Conservation (phyloP, 2,888 invertebrate genomes). For the Conus canariensis region DNA sequence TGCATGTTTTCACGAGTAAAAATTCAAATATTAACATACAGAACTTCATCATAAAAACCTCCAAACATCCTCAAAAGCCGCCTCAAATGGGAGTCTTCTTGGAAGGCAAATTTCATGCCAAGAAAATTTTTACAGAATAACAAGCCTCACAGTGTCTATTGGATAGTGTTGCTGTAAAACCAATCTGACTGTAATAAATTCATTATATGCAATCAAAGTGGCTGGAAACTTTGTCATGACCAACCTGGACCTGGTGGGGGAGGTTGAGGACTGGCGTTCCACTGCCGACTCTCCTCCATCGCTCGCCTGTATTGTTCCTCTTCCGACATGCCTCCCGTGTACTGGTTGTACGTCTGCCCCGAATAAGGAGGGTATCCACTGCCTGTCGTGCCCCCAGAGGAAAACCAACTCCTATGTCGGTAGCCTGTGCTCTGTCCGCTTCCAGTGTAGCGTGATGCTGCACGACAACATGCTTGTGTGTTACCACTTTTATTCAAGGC, state of each 20-base stretch:
- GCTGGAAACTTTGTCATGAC: not conserved
- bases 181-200: too few species aligned
- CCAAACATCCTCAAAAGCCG: too few species aligned
- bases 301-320: slow-evolving; percentile 74
- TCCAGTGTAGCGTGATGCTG: not conserved
- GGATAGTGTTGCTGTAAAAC: too few species aligned
- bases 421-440: slow-evolving; percentile 40
- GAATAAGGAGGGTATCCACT: not conserved
- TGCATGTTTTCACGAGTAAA: too few species aligned
- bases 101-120: too few species aligned
- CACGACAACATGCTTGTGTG: not conserved
- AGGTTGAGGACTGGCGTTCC: slow-evolving; percentile 13
- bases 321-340: slow-evolving; percentile 74
- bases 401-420: slow-evolving; percentile 20
- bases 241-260: not conserved
- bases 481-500: not conserved
- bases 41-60: too few species aligned
- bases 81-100: too few species aligned
- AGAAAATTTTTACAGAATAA: too few species aligned
- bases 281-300: slow-evolving; percentile 64
- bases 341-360: slow-evolving; percentile 29
- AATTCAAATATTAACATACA: too few species aligned
- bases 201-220: too few species aligned
- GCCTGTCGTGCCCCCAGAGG: slow-evolving; percentile 12
- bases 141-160: too few species aligned